Evolutionary conservation across 2,113 vertebrate species (phyloP).

Genomic region (Shinisaurus crocodilurus): DNA sequence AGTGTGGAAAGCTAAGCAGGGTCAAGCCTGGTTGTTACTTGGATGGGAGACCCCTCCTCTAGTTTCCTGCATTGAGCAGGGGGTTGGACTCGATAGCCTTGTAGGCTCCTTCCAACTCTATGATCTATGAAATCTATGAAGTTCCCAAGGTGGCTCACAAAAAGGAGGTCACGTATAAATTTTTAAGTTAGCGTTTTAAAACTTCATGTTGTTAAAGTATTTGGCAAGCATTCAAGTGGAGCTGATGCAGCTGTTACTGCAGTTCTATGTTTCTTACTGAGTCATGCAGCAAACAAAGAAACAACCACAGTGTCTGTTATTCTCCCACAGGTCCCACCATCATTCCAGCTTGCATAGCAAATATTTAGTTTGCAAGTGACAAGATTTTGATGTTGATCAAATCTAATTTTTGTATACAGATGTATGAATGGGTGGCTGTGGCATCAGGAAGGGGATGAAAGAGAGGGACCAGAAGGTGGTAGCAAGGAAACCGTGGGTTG

Average conservation of each 20-base stretch:
- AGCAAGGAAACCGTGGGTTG: not conserved
- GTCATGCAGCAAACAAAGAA: not conserved
- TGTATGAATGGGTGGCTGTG: not conserved
- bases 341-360: not conserved
- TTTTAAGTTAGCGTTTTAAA: not conserved
- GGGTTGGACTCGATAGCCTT: too few relatives aligned
- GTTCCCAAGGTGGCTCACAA: too few relatives aligned
- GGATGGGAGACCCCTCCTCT: too few relatives aligned
- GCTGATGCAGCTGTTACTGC: not conserved
- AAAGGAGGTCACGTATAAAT: not conserved
- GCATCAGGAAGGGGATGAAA: not conserved
- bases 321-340: not conserved
- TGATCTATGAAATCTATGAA: too few relatives aligned
- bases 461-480: not conserved
- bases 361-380: not conserved
- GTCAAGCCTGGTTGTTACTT: too few relatives aligned
- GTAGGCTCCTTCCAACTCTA: too few relatives aligned
- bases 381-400: conserved; percentile 1
- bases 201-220: not conserved
- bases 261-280: not conserved
- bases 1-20: too few relatives aligned
- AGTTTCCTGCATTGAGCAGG: too few relatives aligned
- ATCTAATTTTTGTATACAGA: not conserved
- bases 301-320: not conserved
- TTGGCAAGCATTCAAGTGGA: not conserved